Base-by-base conservation (phyloP, 2,888 invertebrate species). In the Sthenelais limicola region DNA sequence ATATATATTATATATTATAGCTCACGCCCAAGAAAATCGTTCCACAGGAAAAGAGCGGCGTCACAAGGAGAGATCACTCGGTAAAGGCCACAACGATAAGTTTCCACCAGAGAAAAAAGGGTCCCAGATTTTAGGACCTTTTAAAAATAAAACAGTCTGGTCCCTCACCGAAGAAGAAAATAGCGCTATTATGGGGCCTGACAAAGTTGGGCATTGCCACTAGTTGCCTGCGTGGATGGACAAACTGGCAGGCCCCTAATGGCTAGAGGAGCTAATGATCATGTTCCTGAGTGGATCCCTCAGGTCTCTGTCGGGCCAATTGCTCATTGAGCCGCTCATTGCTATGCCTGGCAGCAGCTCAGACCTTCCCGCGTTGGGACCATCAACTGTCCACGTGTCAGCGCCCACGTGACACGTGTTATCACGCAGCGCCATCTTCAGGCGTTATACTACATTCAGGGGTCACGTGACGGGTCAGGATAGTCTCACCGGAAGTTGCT, bases 271-370 rank as follows among this genome's bases (percentile, higher is more conserved):
- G 58, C 54, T 58, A 38, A 58, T 32, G 58, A 33, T 4, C 24
- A 3, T 3, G 4, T 58, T 9, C 9, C 43, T 18, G 43, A 12
- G 43, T 43, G 43, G 43, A 18, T 43, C 18, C 43, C 43, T 18
- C 3, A 21, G 32, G 54, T n/a, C 54, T 28, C 58, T 33, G 58
- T 21, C n/a, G 21, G 21, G 33, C 3, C 35, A 58, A 21, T 7
- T 58, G 58, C 58, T 58, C 58, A 58, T 58, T 58, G 58, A 58
- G 12, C 38, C 58, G 24, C 58, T 58, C 58, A 58, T 58, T 58
- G 58, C 32, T 33, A 15, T 54, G 24, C 54, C 5, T 28, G 5
- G 54, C 26, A 35, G 58, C 35, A 7, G 3, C 32, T n/a, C 9
- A n/a, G 3, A 33, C 58, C 3, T 38, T 4, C 58, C 35, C 58